These are phyloP conservation scores for Otis tarda DNA, from an alignment of 2,113 vertebrate species.

Conservation along the genomic window DNA sequence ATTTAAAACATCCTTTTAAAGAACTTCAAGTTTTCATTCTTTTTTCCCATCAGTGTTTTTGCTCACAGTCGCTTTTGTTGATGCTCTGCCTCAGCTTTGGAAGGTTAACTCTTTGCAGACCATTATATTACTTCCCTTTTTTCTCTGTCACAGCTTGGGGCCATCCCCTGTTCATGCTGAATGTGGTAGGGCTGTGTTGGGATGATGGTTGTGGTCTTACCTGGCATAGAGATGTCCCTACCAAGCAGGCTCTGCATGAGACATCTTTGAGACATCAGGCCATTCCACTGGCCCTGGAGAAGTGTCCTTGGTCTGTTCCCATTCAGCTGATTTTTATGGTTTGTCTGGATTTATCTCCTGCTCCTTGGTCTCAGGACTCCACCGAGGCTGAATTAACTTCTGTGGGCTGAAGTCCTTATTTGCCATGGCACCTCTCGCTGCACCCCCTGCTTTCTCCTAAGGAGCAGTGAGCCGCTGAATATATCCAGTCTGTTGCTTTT, in stretches of 20 bases:
- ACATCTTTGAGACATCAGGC: not conserved
- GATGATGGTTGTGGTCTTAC: not conserved
- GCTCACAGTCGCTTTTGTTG: not conserved
- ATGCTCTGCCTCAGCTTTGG: not conserved
- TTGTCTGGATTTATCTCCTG: not conserved
- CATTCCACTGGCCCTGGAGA: not conserved
- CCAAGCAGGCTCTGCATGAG: not conserved
- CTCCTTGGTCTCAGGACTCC: not conserved
- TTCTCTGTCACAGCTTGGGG: not conserved
- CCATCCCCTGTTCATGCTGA: not conserved
- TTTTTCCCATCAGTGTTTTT: not conserved
- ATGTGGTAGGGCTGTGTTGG: not conserved
- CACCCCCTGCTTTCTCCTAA: not conserved
- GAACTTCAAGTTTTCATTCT: not conserved
- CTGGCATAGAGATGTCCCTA: not conserved
- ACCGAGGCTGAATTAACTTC: not conserved
- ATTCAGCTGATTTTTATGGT: not conserved
- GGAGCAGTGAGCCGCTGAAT: not conserved
- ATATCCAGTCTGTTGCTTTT: not conserved
- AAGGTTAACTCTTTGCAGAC: not conserved
- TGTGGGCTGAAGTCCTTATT: not conserved
- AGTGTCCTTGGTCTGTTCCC: not conserved
- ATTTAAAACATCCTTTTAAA: not conserved
- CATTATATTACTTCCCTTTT: not conserved
- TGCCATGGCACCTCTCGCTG: not conserved